Conservation (phyloP, 2,113 vertebrate genomes). For the Solea solea region DNA sequence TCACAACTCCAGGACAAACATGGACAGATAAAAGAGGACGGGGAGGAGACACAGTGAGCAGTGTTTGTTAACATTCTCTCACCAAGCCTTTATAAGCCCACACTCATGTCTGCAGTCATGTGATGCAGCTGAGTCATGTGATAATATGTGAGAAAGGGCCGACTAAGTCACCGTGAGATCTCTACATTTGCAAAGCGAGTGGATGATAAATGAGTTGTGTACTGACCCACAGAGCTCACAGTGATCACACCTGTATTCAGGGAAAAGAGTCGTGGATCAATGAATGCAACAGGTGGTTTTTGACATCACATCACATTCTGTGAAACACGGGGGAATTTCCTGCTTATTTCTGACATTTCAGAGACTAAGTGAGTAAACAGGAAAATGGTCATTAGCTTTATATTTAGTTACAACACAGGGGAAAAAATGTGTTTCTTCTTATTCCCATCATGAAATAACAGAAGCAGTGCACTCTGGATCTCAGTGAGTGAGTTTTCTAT, state of each 20-base stretch:
- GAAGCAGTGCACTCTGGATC: neutral
- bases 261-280: neutral
- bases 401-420: too few relatives aligned
- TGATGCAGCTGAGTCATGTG: conserved; percentile 57
- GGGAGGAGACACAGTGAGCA: neutral
- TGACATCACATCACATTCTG: too few relatives aligned
- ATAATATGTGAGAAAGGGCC: conserved; percentile 16
- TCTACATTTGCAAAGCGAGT: neutral
- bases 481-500: neutral
- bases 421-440: too few relatives aligned
- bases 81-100: neutral
- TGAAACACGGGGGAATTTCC: neutral
- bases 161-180: conserved; percentile 40
- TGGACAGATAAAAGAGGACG: rapidly evolving
- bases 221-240: conserved; percentile 16
- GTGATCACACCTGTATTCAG: neutral
- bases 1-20: neutral
- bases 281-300: too few relatives aligned
- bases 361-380: too few relatives aligned
- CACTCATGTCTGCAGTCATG: conserved; percentile 25
- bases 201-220: neutral
- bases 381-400: too few relatives aligned
- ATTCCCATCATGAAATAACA: neutral
- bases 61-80: conserved; percentile 1
- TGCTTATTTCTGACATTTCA: neutral